Base-by-base conservation (phyloP, 1,140 invertebrate genomes). In the Augochlora pura region DNA sequence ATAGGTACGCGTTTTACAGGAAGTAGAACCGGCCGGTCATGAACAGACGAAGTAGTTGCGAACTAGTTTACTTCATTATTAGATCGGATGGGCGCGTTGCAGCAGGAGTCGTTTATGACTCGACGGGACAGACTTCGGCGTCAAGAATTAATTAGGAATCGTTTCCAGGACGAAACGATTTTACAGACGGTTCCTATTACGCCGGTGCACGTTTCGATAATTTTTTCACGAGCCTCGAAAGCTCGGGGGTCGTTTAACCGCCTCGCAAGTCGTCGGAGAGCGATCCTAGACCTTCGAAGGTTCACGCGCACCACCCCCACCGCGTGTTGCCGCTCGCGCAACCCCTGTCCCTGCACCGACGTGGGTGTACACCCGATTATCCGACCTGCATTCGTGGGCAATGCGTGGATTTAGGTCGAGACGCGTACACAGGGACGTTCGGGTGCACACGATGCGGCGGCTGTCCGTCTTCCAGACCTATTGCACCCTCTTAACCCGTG, bases 341-440 rank as follows among this genome's bases (percentile, higher is more conserved):
- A 46, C 6, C n/a, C 8, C 18, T 52, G 16, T 52, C 18, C 49
- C 49, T 52, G 21, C 16, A 10, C 21, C 39, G 64, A 7, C n/a
- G 39, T 66, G 39, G 64, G 57, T n/a, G 69, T 60, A 18, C 16
- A 46, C 25, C 1, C 21, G 25, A 21, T 60, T 27, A 49, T 27
- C 14, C 27, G 7, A 25, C 12, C 12, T n/a, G 25, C 65, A 32
- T 10, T 18, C 46, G 21, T 68, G 16, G 69, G 54, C 25, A 39
- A 52, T 74, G 68, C 76, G 76, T 78, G 38, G 21, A 78, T 78
- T 52, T 72, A 72, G 76, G 68, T 77, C 76, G 68, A 54, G 76
- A 7, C 70, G 63, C 67, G 76, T 72, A 62, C 59, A 68, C 49
- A 64, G 63, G 18, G 68, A 69, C 49, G 57, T 78, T 78, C 49